Evolutionary conservation across 2,797 vertebrate genomes (phyloP).

Genomic region (Sebastes hopkinsi): DNA sequence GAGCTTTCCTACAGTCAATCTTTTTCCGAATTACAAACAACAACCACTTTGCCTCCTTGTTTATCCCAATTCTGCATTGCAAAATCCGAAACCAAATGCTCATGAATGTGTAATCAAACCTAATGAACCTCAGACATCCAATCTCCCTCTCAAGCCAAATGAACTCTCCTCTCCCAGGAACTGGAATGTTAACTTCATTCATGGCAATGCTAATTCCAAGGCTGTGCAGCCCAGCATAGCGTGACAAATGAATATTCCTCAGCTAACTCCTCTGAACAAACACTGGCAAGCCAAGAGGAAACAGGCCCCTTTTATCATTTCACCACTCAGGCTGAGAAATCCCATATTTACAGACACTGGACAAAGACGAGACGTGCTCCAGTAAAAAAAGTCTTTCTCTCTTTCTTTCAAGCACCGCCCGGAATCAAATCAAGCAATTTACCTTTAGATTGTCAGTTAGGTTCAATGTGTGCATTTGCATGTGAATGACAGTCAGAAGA

Average conservation of each 20-base stretch:
- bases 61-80: slow-evolving; percentile 37
- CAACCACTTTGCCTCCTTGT: slow-evolving; percentile 26
- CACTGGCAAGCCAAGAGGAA: slow-evolving; percentile 57
- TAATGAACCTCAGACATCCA: slow-evolving; percentile 57
- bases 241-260: slow-evolving; percentile 74
- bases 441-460: neutral
- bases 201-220: slow-evolving; percentile 62
- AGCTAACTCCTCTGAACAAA: slow-evolving; percentile 64
- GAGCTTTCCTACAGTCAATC: slow-evolving; percentile 19
- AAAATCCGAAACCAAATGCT: slow-evolving; percentile 49
- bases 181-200: slow-evolving; percentile 63
- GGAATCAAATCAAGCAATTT: slow-evolving; percentile 40
- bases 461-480: slow-evolving; percentile 8
- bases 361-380: slow-evolving; percentile 16
- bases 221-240: slow-evolving; percentile 48
- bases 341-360: slow-evolving; percentile 31
- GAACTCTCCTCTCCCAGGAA: slow-evolving; percentile 50
- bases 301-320: slow-evolving; percentile 35
- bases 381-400: neutral
- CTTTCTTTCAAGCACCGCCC: slow-evolving; percentile 10
- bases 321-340: slow-evolving; percentile 39
- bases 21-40: slow-evolving; percentile 27
- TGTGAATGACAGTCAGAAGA: slow-evolving; percentile 12
- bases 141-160: slow-evolving; percentile 50
- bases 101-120: slow-evolving; percentile 59